phyloP scores from a whole-genome alignment of 2,113 vertebrate genomes.

The Neodon shergylaensis region DNA sequence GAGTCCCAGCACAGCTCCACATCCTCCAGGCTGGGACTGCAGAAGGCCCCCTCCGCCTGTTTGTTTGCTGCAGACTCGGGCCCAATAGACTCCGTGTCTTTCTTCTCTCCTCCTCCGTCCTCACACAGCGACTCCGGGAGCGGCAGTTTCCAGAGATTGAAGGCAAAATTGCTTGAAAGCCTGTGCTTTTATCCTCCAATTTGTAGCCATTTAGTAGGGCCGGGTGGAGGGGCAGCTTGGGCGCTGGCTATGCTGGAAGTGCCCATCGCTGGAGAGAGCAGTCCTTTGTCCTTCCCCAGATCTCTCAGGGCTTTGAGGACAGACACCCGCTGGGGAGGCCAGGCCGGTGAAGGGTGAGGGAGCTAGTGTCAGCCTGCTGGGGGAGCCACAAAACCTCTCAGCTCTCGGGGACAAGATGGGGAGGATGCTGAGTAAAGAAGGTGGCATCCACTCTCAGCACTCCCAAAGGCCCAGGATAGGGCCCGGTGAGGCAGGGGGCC shows the following conservation, averaged over 20 bases:
- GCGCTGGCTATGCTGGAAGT: slow-evolving; percentile 1
- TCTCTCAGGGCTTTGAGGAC: neutral
- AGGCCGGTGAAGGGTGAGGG: neutral
- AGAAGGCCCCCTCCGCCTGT: slow-evolving; percentile 41
- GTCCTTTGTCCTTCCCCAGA: slow-evolving; percentile 53
- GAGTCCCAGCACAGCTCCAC: neutral
- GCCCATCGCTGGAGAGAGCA: neutral
- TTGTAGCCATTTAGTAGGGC: slow-evolving; percentile 74
- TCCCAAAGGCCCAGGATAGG: neutral
- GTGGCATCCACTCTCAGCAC: accelerated
- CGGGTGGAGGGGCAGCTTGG: slow-evolving; percentile 54
- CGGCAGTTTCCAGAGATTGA: slow-evolving; percentile 73
- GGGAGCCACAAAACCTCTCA: neutral
- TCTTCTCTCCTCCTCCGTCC: slow-evolving; percentile 57
- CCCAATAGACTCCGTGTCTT: neutral
- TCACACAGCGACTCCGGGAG: slow-evolving; percentile 13
- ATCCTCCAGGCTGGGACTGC: neutral
- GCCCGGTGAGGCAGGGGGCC: too few species aligned
- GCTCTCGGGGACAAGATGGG: neutral
- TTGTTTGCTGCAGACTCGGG: neutral
- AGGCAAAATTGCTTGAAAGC: slow-evolving; percentile 80
- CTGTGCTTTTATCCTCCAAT: slow-evolving; percentile 76
- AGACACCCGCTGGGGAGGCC: accelerated
- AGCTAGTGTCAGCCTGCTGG: neutral
- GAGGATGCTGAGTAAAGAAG: neutral